Evolutionary conservation across 2,797 vertebrate genomes (phyloP), one percentile per base, ranked within the genome.

Genomic region (Sebastes taczanowskii): DNA sequence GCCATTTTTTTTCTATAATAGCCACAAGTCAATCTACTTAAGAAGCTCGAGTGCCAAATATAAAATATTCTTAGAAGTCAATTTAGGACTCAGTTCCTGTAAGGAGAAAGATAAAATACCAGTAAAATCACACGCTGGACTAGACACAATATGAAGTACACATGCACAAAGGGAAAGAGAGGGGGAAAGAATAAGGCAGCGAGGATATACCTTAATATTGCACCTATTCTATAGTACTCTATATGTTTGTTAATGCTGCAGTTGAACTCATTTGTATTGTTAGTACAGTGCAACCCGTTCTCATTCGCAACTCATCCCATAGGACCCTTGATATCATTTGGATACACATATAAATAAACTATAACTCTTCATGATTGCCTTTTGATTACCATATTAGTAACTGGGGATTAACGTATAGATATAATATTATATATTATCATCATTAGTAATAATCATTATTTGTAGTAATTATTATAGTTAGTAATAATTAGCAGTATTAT

Each of bases 21-120:
- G 90, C 87, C 78, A 80, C 85, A 75, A 89, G 93, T 92, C 91
- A 94, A 92, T 94, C 90, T 81, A 74, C 71, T 81, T 78, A 90
- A 93, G 78, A 94, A 90, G 62, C 77, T 82, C 34, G 18, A 75
- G 71, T 87, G 87, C 78, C 79, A 84, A 87, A 88, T 69, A 83
- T 71, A 62, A 90, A 88, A 87, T 64, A 78, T 74, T 73, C 71
- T 74, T 49, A 68, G 78, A 71, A 81, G 72, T 88, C 83, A 58
- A 88, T 88, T 91, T 52, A 84, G 53, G 67, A 72, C 38, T 82
- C 49, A 4, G 75, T 85, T 91, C 56, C 72, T 66, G 85, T 83
- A 70, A 83, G 78, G 59, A 86, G 49, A 69, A 76, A 77, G 67
- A 89, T 78, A 68, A 86, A 90, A 77, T 61, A 69, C 38, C 20